These are phyloP conservation scores for Morus bassanus DNA, from an alignment of 2,797 vertebrate genomes.

Conservation along the genomic window DNA sequence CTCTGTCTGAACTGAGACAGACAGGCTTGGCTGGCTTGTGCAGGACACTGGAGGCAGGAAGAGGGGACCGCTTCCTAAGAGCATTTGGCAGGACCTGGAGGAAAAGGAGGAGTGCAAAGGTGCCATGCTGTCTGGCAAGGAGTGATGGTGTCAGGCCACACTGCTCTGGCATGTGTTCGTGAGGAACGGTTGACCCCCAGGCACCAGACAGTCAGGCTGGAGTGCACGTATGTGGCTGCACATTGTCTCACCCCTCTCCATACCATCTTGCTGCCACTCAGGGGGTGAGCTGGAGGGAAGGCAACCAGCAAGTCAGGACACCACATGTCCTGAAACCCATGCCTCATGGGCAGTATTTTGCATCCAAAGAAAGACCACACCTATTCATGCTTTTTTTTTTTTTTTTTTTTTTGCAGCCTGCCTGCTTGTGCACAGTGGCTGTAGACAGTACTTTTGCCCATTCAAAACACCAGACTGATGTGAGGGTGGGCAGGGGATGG, in stretches of 20 bases:
- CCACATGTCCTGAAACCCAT: neutral
- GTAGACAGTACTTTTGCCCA: neutral
- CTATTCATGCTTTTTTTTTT: neutral
- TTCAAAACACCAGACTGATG: neutral
- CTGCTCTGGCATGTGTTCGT: neutral
- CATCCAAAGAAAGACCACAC: neutral
- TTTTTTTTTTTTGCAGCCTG: neutral
- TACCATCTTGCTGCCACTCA: neutral
- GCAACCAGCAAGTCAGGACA: neutral
- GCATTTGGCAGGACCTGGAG: neutral
- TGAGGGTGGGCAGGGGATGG: neutral
- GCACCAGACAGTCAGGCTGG: neutral
- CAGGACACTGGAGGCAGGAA: neutral
- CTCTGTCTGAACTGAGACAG: neutral
- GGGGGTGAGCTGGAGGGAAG: neutral
- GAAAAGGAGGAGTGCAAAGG: neutral
- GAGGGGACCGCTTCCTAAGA: neutral
- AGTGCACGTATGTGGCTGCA: fast-evolving
- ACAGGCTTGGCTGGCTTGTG: neutral
- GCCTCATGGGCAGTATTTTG: neutral
- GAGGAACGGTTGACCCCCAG: neutral
- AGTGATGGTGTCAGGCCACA: neutral
- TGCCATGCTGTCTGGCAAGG: neutral
- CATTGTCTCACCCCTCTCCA: neutral
- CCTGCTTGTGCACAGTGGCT: neutral